Percentiles rank a stretch among this genome's conserved stretches.
Conservation (phyloP, 2,888 invertebrate species). For the Ashinkailepas kermadecensis region DNA sequence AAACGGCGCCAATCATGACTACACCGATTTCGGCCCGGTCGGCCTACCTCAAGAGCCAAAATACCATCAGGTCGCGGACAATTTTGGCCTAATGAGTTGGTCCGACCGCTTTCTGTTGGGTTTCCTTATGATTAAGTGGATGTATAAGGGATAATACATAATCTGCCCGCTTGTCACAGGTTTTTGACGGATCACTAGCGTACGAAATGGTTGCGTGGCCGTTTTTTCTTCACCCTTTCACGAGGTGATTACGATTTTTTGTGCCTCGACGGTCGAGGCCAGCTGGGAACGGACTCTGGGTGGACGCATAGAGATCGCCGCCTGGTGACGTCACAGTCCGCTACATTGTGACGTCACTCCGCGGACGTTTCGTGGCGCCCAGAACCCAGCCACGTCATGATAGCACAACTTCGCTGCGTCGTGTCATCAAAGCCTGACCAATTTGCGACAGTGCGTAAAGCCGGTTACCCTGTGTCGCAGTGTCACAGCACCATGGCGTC, state of each 20-base stretch:
- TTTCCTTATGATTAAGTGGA: conserved; percentile 22
- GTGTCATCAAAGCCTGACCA: no score
- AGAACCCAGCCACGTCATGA: no score
- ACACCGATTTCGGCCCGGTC: not conserved
- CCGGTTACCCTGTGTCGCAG: no score
- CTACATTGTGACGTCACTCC: not conserved
- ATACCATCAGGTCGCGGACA: not conserved
- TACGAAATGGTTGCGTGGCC: conserved; percentile 4
- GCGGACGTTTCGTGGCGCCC: no score
- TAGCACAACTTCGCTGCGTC: no score
- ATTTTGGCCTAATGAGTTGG: conserved; percentile 18
- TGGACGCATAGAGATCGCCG: not conserved
- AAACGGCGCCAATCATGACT: conserved; percentile 18
- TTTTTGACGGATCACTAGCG: conserved; percentile 20
- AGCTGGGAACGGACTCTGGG: no score
- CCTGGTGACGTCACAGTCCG: not conserved
- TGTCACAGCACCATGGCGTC: no score
- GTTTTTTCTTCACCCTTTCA: conserved; percentile 19
- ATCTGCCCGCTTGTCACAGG: conserved; percentile 10
- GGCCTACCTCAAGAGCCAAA: conserved; percentile 15
- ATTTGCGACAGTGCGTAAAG: no score
- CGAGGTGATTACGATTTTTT: conserved; percentile 10
- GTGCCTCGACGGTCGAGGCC: not conserved
- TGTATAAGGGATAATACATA: conserved; percentile 22
- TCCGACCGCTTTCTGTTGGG: conserved; percentile 12